These are phyloP conservation scores for Watersipora subatra DNA, from an alignment of 1,140 invertebrate species.

Conservation along the genomic window DNA sequence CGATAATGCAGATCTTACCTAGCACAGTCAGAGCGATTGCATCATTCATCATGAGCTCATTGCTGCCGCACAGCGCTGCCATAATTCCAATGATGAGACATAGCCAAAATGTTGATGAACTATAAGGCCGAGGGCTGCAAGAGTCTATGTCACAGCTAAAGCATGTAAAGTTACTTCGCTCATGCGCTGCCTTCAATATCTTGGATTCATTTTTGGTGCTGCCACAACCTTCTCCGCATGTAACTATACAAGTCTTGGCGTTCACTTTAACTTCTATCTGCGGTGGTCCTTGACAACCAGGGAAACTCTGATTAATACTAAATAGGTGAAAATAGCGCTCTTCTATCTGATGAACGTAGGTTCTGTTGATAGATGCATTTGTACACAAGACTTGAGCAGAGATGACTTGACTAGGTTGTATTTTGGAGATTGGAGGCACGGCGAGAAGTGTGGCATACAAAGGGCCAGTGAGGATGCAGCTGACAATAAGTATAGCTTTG, in stretches of 20 bases:
- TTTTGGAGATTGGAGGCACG: background rate
- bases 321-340: too few species aligned
- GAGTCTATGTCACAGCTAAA: background rate
- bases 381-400: background rate
- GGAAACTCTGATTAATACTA: background rate
- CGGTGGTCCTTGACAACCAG: too few species aligned
- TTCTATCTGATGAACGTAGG: background rate
- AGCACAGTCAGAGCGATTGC: background rate
- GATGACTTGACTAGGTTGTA: background rate
- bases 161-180: background rate
- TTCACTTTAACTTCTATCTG: background rate
- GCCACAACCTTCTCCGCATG: background rate
- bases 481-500: background rate
- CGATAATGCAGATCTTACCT: background rate
- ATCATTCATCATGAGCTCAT: background rate
- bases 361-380: background rate
- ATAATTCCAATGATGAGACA: background rate
- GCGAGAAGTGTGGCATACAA: background rate
- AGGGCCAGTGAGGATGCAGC: background rate
- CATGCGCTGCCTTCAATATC: background rate
- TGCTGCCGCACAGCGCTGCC: background rate
- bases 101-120: background rate
- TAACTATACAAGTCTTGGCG: background rate
- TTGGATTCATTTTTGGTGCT: background rate
- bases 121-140: background rate